phyloP scores from a whole-genome alignment of 2,888 invertebrate species.

The Andricus quercusramuli region DNA sequence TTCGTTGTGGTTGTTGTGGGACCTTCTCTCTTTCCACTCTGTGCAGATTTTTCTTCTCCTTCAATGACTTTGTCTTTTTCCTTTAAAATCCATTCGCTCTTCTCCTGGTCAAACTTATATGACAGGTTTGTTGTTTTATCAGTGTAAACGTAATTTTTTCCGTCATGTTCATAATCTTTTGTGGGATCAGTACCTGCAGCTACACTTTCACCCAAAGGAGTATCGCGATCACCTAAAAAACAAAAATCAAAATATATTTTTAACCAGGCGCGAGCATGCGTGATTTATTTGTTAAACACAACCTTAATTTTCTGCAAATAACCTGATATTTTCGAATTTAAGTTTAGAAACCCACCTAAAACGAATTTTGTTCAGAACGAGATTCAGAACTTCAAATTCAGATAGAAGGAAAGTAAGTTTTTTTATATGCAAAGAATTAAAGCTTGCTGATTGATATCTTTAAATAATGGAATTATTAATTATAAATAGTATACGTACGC shows the following conservation, averaged over 20 bases:
- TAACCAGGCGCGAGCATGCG: neutral
- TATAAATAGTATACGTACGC: constrained; percentile 58
- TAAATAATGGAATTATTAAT: constrained; percentile 2
- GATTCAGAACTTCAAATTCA: no score
- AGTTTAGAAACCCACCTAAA: no score
- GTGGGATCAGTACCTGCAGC: constrained; percentile 69
- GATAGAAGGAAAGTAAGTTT: no score
- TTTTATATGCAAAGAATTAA: no score
- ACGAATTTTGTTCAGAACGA: no score
- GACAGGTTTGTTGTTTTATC: constrained; percentile 71
- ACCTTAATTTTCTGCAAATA: no score
- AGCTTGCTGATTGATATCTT: no score
- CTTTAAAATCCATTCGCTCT: constrained; percentile 82
- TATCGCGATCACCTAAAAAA: constrained; percentile 66
- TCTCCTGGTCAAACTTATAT: constrained; percentile 82
- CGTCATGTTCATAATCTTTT: constrained; percentile 72
- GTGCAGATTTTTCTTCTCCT: constrained; percentile 57
- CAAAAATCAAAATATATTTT: constrained; percentile 17
- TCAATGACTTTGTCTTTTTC: constrained; percentile 50
- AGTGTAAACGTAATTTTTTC: constrained; percentile 76
- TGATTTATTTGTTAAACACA: no score
- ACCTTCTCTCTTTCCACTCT: constrained; percentile 58
- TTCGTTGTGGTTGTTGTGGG: constrained; percentile 51
- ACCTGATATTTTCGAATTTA: no score
- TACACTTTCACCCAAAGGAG: constrained; percentile 80